A percentile compares a stretch with the other conserved stretches of the same genome.
Evolutionary conservation across 2,888 invertebrate genomes (phyloP).

Genomic region (Protodeltote pygarga): DNA sequence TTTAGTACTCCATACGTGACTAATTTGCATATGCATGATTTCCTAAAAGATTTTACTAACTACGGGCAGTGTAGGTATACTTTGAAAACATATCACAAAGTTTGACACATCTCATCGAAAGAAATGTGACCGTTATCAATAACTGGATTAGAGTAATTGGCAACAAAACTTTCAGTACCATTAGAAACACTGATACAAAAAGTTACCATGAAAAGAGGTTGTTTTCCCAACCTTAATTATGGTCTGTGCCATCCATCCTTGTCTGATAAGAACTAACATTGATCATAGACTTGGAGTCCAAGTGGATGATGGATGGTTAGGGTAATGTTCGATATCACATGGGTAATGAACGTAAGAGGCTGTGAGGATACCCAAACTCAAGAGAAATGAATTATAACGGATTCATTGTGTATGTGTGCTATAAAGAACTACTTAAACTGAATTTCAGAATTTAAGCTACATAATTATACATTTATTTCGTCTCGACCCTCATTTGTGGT

Average conservation of each 20-base stretch:
- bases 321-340: conserved; percentile 42
- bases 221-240: conserved; percentile 44
- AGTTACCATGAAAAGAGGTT: conserved; percentile 27
- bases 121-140: conserved; percentile 26
- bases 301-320: conserved; percentile 67
- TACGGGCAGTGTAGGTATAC: no score
- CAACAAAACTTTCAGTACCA: conserved; percentile 22
- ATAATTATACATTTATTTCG: conserved; percentile 11
- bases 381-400: neutral
- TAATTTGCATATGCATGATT: no score
- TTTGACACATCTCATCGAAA: no score
- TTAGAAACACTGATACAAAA: conserved; percentile 23
- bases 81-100: no score
- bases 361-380: conserved; percentile 5
- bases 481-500: neutral
- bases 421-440: no score
- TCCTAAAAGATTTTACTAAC: no score
- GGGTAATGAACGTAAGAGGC: conserved; percentile 18
- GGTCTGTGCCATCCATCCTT: conserved; percentile 58
- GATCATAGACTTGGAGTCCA: conserved; percentile 53
- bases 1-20: no score
- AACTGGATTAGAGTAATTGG: conserved; percentile 26
- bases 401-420: conserved; percentile 14
- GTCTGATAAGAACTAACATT: conserved; percentile 60
- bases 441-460: conserved; percentile 22